These are phyloP conservation scores for Leucophenga varia DNA, from an alignment of 1,140 invertebrate species.

Conservation along the genomic window DNA sequence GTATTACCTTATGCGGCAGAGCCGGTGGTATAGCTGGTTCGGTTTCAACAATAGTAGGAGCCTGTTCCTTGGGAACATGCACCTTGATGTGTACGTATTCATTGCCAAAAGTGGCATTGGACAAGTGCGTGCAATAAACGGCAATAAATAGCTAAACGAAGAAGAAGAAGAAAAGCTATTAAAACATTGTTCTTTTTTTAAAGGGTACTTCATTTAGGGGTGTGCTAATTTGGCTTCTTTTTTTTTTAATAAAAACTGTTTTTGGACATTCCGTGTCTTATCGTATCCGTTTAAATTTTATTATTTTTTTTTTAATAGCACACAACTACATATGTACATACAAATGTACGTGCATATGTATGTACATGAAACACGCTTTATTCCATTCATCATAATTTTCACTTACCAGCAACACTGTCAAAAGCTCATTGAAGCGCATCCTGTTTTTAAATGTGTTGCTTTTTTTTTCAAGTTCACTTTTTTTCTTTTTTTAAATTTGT, in stretches of 20 bases:
- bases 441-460: neutral
- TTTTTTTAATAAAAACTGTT: neutral
- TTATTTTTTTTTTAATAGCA: no score
- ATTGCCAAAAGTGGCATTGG: conserved; percentile 30
- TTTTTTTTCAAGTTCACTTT: neutral
- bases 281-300: no score
- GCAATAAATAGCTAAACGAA: conserved; percentile 9
- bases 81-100: conserved; percentile 50
- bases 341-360: no score
- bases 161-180: conserved; percentile 1
- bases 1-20: conserved; percentile 34
- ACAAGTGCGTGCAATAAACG: neutral
- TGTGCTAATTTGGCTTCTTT: neutral
- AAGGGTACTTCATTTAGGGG: neutral
- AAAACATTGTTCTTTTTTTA: neutral
- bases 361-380: no score
- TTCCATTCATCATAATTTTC: no score
- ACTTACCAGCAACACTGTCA: no score
- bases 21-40: conserved; percentile 2
- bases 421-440: no score
- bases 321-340: no score
- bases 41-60: conserved; percentile 8
- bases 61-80: conserved; percentile 40
- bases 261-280: no score
- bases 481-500: neutral